phyloP scores from a whole-genome alignment of 2,113 vertebrate genomes.

The Phylloscopus trochiloides region DNA sequence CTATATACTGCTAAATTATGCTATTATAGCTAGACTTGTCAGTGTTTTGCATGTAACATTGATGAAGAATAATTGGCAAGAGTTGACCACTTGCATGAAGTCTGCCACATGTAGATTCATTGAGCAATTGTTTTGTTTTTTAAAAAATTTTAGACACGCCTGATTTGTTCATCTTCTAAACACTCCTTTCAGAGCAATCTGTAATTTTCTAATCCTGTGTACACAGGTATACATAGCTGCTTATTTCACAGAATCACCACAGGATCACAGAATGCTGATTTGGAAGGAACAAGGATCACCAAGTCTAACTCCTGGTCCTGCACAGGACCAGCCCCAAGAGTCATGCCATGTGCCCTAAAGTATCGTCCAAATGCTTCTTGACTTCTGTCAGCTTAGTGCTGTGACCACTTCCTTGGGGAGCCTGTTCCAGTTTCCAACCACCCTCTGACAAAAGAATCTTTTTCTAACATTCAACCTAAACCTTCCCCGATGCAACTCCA shows the following conservation, averaged over 20 bases:
- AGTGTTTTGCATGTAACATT: neutral
- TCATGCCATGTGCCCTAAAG: neutral
- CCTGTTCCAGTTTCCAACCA: fast-evolving
- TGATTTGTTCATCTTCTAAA: neutral
- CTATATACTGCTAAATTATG: neutral
- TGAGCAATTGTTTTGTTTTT: neutral
- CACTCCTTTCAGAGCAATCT: neutral
- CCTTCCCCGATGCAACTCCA: fast-evolving
- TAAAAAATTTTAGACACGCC: neutral
- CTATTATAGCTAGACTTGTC: neutral
- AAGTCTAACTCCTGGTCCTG: neutral
- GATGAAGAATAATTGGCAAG: neutral
- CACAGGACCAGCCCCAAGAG: neutral
- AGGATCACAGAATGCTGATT: neutral
- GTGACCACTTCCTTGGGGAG: neutral
- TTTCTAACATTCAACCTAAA: neutral
- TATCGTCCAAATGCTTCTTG: neutral
- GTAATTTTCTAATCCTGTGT: neutral
- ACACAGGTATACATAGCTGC: fast-evolving
- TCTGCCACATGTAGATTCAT: neutral
- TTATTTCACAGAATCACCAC: neutral
- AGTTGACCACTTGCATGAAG: neutral
- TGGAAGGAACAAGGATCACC: neutral
- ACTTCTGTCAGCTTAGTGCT: neutral
- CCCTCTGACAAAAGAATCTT: neutral